These are phyloP conservation scores for Staurois parvus DNA, from an alignment of 2,797 vertebrate genomes.

Conservation along the genomic window DNA sequence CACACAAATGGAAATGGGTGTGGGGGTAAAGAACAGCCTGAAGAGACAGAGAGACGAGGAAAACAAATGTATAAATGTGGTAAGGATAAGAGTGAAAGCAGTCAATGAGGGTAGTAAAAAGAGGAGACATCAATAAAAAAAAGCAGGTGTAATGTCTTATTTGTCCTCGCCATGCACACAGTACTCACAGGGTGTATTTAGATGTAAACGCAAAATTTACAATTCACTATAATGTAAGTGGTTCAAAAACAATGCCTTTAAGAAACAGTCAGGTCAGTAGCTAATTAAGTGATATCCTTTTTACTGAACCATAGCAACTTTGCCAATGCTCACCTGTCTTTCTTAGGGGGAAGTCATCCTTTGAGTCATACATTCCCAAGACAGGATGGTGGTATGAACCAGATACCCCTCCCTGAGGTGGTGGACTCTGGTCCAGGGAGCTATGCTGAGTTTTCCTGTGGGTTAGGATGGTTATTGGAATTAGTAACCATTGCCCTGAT, in stretches of 20 bases:
- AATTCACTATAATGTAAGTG: neutral
- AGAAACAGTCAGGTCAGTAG: too few relatives aligned
- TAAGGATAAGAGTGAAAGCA: conserved; percentile 7
- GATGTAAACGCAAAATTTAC: neutral
- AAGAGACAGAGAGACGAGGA: neutral
- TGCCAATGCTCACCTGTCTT: conserved; percentile 86
- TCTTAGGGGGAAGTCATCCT: conserved; percentile 96
- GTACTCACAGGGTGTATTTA: neutral
- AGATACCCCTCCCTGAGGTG: conserved; percentile 89
- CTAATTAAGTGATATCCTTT: neutral
- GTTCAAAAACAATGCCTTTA: too few relatives aligned
- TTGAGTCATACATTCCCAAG: conserved; percentile 94
- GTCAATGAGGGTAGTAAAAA: conserved; percentile 1
- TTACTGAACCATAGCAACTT: neutral
- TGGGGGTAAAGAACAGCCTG: neutral
- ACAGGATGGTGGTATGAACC: conserved; percentile 90
- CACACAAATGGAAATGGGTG: conserved; percentile 18
- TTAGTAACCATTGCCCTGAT: neutral
- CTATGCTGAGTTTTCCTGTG: conserved; percentile 97
- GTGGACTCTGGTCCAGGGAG: conserved; percentile 97
- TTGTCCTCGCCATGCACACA: neutral
- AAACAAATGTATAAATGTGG: conserved; percentile 24
- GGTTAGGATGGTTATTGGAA: neutral
- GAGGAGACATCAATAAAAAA: conserved; percentile 6
- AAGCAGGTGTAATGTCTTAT: conserved; percentile 15